Conservation (phyloP, 1,140 invertebrate species). For the Vollenhovia emeryi region DNA sequence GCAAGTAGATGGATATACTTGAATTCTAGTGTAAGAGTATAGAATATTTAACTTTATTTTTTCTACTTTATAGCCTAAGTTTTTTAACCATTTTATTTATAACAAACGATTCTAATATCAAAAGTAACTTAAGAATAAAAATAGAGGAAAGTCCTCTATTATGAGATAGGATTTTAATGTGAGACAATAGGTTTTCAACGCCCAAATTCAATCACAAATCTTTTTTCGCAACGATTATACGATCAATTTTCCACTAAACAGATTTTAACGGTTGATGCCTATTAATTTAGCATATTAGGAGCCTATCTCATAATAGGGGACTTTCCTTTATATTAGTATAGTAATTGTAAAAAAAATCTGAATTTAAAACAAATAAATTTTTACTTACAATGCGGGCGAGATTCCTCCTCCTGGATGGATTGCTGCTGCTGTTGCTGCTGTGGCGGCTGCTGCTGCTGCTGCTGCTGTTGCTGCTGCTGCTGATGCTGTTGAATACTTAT, state of each 20-base stretch:
- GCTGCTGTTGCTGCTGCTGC: constrained; percentile 63
- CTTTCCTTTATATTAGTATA: no score
- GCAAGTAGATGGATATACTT: constrained; percentile 60
- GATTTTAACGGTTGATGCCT: no score
- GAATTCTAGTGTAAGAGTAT: neutral
- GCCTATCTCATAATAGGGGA: no score
- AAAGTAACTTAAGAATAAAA: neutral
- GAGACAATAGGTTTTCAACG: no score
- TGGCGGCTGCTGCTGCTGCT: constrained; percentile 66
- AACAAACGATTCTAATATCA: neutral
- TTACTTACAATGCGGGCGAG: constrained; percentile 88
- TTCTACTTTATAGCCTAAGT: neutral
- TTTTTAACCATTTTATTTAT: neutral
- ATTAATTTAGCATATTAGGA: no score
- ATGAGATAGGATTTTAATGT: no score
- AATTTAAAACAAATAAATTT: neutral
- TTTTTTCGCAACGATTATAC: no score
- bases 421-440: constrained; percentile 70
- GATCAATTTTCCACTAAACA: no score
- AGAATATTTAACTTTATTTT: neutral
- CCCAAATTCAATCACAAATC: no score
- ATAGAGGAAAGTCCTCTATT: no score
- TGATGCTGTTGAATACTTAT: constrained; percentile 69
- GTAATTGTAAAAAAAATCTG: neutral
- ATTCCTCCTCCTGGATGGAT: constrained; percentile 76